Evolutionary conservation across 2,888 invertebrate species (phyloP), one percentile per base, ranked within the genome.

Genomic region (Drosophila nigricruria): DNA sequence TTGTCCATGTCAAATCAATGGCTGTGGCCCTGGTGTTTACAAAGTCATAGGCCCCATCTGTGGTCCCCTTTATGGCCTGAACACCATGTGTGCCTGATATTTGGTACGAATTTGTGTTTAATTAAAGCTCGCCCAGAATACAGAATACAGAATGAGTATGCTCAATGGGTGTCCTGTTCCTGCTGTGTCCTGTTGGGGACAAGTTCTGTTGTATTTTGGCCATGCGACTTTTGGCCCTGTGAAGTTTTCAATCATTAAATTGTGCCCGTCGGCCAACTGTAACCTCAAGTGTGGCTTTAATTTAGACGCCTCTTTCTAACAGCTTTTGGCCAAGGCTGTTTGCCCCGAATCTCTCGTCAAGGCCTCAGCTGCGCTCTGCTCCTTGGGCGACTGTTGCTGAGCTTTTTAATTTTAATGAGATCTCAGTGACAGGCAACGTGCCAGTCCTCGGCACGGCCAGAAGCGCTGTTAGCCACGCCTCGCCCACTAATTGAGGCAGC

Each of bases 391-490:
- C 74, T 65, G 64, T 66, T 71, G 82, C 76, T 64, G 73, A 83
- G 84, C 84, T 86, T 85, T 85, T 85, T 85, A 85, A 85, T 85
- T 85, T 85, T 85, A 85, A 85, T 85, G 84, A 85, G 84, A 85
- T 85, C 87, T 84, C 89, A 78, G 87, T 89, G 84, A 63, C 84
- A 88, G 87, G 36, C 64, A 78, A 83, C 81, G 84, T 84, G 87
- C 68, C 63, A 47, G 54, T 16, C 5, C 36, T 52, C 23, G 61
- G 42, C 64, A 18, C 27, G 69, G 68, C 56, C 70, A 54, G 49
- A 32, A 63, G 50, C 64, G 70, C 69, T 77, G 70, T 73, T 73
- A 59, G 88, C 86, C 77, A 75, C 83, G 84, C 83, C 84, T 61
- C 71, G 72, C 27, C 30, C 89, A 79, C 89, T 86, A 84, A 88